phyloP scores from a whole-genome alignment of 2,113 vertebrate genomes.

The Nothobranchius kuhntae region DNA sequence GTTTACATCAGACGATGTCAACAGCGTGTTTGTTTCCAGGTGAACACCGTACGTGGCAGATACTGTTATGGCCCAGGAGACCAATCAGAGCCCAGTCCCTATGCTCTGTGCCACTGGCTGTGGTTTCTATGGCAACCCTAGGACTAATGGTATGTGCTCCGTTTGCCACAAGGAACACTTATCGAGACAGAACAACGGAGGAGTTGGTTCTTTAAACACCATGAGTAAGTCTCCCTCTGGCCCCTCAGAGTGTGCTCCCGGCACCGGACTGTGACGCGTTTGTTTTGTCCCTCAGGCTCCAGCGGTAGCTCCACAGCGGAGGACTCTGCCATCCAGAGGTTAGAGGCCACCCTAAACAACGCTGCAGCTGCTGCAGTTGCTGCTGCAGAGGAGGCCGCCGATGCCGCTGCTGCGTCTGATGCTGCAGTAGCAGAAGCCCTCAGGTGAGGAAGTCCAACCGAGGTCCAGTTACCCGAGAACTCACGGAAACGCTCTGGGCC shows the following conservation, averaged over 20 bases:
- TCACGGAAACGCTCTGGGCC: no score
- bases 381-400: conserved; percentile 80
- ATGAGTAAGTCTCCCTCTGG: conserved; percentile 62
- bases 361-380: conserved; percentile 77
- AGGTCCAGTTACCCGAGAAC: no score
- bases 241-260: background rate
- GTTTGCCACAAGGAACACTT: conserved; percentile 91
- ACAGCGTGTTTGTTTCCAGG: conserved; percentile 37
- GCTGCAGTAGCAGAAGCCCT: conserved; percentile 71
- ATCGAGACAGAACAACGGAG: conserved; percentile 86
- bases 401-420: conserved; percentile 70
- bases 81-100: conserved; percentile 87
- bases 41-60: conserved; percentile 44
- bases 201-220: conserved; percentile 79
- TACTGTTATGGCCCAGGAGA: conserved; percentile 87
- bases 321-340: conserved; percentile 87
- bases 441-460: conserved; percentile 41
- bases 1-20: no score
- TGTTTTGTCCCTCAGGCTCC: conserved; percentile 75
- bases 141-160: conserved; percentile 90
- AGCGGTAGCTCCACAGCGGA: conserved; percentile 82
- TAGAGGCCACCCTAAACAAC: conserved; percentile 85
- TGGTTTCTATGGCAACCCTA: conserved; percentile 89
- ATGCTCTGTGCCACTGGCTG: conserved; percentile 87
- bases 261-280: background rate